Evolutionary conservation across 2,888 invertebrate species (phyloP), one percentile per base, ranked within the genome.

Genomic region (Branchinecta sandiegonensis): DNA sequence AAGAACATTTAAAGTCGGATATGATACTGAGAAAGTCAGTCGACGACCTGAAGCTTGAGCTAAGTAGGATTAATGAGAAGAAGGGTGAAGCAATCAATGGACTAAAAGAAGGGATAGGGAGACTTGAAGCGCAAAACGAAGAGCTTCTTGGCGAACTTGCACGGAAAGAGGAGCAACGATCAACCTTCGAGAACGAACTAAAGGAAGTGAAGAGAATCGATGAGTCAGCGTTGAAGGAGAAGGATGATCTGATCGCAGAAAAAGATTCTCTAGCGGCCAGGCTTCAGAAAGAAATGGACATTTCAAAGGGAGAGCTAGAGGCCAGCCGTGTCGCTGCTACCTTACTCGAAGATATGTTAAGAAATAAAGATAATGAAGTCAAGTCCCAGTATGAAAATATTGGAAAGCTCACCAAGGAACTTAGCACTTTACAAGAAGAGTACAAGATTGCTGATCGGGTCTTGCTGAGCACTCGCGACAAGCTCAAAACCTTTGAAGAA

Each of bases 401-500:
- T 56, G 63, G 23, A 17, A n/a, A 56, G 63, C 2, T 56, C 9
- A 56, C n/a, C 14, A 56, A 56, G 8, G 10, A 56, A 56, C 8
- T 56, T 9, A 56, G 23, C 23, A 56, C n/a, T 56, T 23, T 56
- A 56, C n/a, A 10, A 23, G 63, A 56, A 56, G 63, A 56, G 23
- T 17, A 56, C 14, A 56, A 56, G n/a, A 9, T 56, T 10, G 63
- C 23, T 56, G 63, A 56, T n/a, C 63, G n/a, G 8, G 63, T 17
- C n/a, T 23, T 56, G n/a, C 14, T 56, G n/a, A 56, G 63, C 14
- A 11, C 63, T 56, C 37, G 37, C 37, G 37, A 37, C 37, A 37
- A 37, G 37, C 37, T 37, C 37, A 37, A 65, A n/a, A 66, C 68
- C 14, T 65, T 70, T 3, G 71, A 71, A 48, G 65, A 66, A 1